Conservation (phyloP, 2,888 invertebrate species). For the Pheosia gnoma region DNA sequence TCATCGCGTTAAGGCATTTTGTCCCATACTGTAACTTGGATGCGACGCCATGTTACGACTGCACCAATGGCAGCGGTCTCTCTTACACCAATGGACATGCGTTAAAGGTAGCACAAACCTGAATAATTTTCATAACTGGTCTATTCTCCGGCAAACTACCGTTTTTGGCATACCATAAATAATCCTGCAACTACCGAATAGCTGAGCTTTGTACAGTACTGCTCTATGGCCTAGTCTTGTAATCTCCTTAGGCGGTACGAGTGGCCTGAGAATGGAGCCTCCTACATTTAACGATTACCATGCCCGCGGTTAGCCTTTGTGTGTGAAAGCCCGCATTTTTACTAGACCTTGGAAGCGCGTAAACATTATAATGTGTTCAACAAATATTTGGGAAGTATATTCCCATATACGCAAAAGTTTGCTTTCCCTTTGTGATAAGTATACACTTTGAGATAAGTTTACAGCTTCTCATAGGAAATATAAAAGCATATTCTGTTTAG, state of each 20-base stretch:
- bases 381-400: background rate
- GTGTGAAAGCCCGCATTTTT: background rate
- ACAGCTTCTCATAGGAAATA: background rate
- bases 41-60: too few relatives aligned
- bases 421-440: too few relatives aligned
- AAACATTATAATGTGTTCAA: background rate
- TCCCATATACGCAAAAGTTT: background rate
- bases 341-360: background rate
- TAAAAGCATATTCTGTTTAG: background rate
- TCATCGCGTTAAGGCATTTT: too few relatives aligned
- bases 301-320: background rate
- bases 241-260: background rate
- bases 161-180: background rate
- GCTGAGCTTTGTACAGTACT: background rate
- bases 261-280: background rate
- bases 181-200: background rate
- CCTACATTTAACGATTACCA: background rate
- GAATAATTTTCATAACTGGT: background rate
- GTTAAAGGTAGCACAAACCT: background rate
- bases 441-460: background rate
- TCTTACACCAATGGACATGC: background rate
- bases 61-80: too few relatives aligned
- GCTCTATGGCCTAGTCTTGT: background rate
- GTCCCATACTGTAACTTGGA: too few relatives aligned
- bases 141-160: background rate